Conservation (phyloP, 2,888 invertebrate genomes). For the Heteromurus nitidus region DNA sequence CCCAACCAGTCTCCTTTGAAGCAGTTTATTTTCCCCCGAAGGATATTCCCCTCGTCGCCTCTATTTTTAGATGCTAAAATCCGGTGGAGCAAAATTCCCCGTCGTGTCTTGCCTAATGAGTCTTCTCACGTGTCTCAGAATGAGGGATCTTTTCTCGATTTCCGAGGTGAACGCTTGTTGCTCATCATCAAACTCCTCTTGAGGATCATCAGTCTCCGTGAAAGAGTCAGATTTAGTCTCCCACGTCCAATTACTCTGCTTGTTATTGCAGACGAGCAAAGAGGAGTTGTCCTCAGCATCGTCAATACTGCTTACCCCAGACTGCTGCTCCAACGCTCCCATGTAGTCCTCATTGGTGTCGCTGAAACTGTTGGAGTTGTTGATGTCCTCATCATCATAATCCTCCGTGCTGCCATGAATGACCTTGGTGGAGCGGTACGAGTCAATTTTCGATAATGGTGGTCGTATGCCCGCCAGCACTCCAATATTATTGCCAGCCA, state of each 20-base stretch:
- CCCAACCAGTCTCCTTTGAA: constrained; percentile 10
- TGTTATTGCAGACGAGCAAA: background rate
- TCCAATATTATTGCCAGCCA: background rate
- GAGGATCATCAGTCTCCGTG: background rate
- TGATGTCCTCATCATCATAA: constrained; percentile 32
- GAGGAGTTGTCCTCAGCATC: constrained; percentile 16
- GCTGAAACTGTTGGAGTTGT: constrained; percentile 29
- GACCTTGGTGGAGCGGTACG: constrained; percentile 26
- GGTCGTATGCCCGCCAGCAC: constrained; percentile 4
- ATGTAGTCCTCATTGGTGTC: constrained; percentile 23
- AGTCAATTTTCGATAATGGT: constrained; percentile 10
- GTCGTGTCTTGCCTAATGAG: constrained; percentile 68
- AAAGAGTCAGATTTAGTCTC: constrained; percentile 41
- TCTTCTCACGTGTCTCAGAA: constrained; percentile 68
- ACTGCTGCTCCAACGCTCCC: too few species aligned
- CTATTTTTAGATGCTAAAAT: constrained; percentile 66
- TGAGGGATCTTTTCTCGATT: constrained; percentile 68
- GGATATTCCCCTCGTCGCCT: background rate
- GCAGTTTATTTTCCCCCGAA: background rate
- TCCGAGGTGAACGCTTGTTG: constrained; percentile 69
- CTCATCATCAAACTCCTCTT: constrained; percentile 17
- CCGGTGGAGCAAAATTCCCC: constrained; percentile 72
- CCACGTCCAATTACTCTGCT: constrained; percentile 28
- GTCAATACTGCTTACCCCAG: background rate
- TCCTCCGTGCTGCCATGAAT: constrained; percentile 40